A percentile compares a stretch with the other conserved stretches of the same genome.
These are phyloP conservation scores for Pegea sp. DNA, from an alignment of 23 tunicate species.

Conservation along the genomic window DNA sequence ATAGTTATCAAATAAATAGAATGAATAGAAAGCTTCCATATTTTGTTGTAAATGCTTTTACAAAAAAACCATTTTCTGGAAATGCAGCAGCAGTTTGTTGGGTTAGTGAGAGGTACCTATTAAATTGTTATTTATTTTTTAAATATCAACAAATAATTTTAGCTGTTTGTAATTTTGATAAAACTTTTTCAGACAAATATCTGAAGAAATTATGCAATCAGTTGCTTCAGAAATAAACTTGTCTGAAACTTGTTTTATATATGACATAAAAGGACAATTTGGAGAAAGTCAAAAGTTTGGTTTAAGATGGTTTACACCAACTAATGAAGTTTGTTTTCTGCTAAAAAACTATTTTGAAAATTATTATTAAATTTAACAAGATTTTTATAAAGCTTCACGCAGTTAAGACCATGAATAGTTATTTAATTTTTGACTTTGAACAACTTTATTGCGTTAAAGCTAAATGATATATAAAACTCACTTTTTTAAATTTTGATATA, in stretches of 20 bases:
- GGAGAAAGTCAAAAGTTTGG: slow-evolving; percentile 10
- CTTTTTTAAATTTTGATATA: too few species aligned
- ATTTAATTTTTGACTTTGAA: too few species aligned
- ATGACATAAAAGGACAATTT: slow-evolving; percentile 3
- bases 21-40: slow-evolving; percentile 6
- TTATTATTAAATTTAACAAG: too few species aligned
- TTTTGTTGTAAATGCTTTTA: slow-evolving; percentile 54
- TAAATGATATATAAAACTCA: too few species aligned
- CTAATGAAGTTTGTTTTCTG: slow-evolving; percentile 25
- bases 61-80: slow-evolving; percentile 40
- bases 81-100: slow-evolving; percentile 69
- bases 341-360: too few species aligned
- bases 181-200: slow-evolving; percentile 1
- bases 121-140: too few species aligned
- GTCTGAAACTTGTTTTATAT: slow-evolving; percentile 23
- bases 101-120: slow-evolving; percentile 3
- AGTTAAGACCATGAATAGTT: too few species aligned
- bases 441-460: too few species aligned
- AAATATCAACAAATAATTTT: too few species aligned
- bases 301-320: slow-evolving; percentile 83
- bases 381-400: too few species aligned
- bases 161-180: too few species aligned
- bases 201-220: slow-evolving; percentile 7
- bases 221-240: slow-evolving; percentile 16
- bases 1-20: too few species aligned